Base-by-base conservation (phyloP, 2,113 vertebrate genomes). In the Rhinopomastus cyanomelas region DNA sequence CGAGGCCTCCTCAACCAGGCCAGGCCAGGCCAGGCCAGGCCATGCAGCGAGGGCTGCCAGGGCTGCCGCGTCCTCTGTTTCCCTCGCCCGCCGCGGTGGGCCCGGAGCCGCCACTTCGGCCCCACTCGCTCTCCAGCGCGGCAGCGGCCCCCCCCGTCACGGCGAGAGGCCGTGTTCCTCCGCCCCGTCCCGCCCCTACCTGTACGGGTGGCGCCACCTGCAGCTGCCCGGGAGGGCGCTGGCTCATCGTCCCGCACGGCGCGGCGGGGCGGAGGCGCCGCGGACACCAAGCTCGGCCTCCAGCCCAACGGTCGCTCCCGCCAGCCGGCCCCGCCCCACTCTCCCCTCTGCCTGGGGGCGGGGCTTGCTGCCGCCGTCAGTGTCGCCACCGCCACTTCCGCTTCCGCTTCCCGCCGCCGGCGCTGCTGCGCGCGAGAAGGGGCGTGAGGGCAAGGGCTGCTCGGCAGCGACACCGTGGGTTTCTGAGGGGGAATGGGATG, bases 131-230 rank as follows among this genome's bases (percentile, higher is more conserved):
- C 37, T 7, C 11, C 6, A 30, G 46, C 20, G 21, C 27, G 2
- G 53, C 39, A 20, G 10, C 34, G 11, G 27, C 12, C 48, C 21
- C 22, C 34, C 23, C 34, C 12, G 27, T 56, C 62, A 15, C 30
- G 29, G 18, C 21, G n/a, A n/a, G n/a, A n/a, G n/a, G 12, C 23
- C 34, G 9, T 8, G 25, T 44, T n/a, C 53, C 10, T 34, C 46
- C 46, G 46, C 16, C 46, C 46, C 46, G 37, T 86, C 87, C 57
- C 53, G 39, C 89, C 87, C 60, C 30, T 95, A 95, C 95, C 94
- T 93, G 88, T 61, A 36, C 83, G 30, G n/a, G 76, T 60, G 60
- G 93, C 87, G 46, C 85, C 89, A 74, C 91, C 89, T 90, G 87
- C 81, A 89, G 90, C 80, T 93, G 60, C 81, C 88, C 60, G 15